Base-by-base conservation (phyloP, 2,888 invertebrate species). In the Lasioglossum malachurum region DNA sequence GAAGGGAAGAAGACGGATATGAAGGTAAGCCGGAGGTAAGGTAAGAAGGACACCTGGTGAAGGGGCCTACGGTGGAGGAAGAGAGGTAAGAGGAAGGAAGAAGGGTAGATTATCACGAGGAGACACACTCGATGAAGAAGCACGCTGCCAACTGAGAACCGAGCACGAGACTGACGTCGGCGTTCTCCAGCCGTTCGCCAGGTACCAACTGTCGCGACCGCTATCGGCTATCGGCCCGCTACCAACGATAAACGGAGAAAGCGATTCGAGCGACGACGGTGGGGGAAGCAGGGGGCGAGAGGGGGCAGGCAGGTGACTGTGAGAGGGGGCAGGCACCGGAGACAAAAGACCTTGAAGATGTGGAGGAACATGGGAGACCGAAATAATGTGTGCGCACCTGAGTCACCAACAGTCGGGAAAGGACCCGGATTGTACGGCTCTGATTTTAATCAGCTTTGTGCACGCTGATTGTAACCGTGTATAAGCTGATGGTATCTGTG, bases 181-280 rank as follows among this genome's bases (percentile, higher is more conserved):
- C 84, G 91, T 92, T 92, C 90, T 90, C 87, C 90, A 90, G 78
- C 75, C 87, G 91, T 91, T 91, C 91, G 90, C 88, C 91, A 91
- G 91, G 91, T 91, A 91, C 91, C 91, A 91, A 84, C 88, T 69
- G 85, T 81, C 80, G 75, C 83, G 64, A 83, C 77, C 84, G 84
- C 89, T 84, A 85, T 90, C 84, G 83, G 76, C 86, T 88, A 86
- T 86, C 89, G 83, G 72, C 88, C 19, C 67, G 72, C 83, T 41
- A 64, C 76, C 75, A 57, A 69, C 84, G 82, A 90, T 90, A 90
- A 82, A 82, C 72, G 85, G 88, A 84, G 87, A 91, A 81, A 88
- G 86, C 83, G 80, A 83, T 81, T 81, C 76, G 77, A 46, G 69
- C 16, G 64, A 31, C 19, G 16, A 16, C n/a, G 49, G 46, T 12